Percentiles rank a stretch among this genome's conserved stretches.
Conservation (phyloP, 2,888 invertebrate genomes). For the Ormyrus thymus region DNA sequence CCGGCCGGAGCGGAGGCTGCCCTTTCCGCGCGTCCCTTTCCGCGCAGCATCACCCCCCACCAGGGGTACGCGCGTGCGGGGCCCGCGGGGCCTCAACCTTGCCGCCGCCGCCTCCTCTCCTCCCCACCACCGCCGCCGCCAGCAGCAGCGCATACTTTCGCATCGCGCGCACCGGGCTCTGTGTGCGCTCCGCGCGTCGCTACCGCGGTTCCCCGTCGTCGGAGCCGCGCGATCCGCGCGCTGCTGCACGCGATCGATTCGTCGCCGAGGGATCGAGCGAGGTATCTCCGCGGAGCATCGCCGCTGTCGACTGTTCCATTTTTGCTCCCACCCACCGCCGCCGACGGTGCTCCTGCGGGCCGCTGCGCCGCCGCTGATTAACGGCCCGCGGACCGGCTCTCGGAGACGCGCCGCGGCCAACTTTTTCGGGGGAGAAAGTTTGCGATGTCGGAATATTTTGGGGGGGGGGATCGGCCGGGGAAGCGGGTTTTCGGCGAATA, state of each 20-base stretch:
- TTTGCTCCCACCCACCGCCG: background rate
- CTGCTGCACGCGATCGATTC: background rate
- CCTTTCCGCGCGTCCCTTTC: conserved; percentile 45
- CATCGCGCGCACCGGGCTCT: background rate
- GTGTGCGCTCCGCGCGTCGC: conserved; percentile 9
- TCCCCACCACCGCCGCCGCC: background rate
- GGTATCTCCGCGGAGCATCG: background rate
- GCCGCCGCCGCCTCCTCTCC: conserved; percentile 21
- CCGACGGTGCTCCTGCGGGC: too few species aligned
- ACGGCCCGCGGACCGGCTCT: too few species aligned
- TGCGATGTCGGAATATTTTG: too few species aligned
- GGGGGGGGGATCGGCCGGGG: too few species aligned
- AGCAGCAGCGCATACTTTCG: conserved; percentile 4
- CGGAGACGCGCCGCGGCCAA: too few species aligned
- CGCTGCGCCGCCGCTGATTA: too few species aligned
- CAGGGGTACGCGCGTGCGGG: background rate
- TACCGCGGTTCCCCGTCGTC: conserved; percentile 23
- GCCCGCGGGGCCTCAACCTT: conserved; percentile 54
- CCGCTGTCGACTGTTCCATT: background rate
- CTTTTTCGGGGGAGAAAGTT: too few species aligned
- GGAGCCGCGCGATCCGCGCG: conserved; percentile 12
- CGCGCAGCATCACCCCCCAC: conserved; percentile 45
- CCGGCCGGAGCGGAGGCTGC: conserved; percentile 36
- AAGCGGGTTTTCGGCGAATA: too few species aligned
- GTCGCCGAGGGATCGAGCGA: background rate